A percentile compares a stretch with the other conserved stretches of the same genome.
phyloP scores from a whole-genome alignment of 2,113 vertebrate genomes.

The Butorides virescens region DNA sequence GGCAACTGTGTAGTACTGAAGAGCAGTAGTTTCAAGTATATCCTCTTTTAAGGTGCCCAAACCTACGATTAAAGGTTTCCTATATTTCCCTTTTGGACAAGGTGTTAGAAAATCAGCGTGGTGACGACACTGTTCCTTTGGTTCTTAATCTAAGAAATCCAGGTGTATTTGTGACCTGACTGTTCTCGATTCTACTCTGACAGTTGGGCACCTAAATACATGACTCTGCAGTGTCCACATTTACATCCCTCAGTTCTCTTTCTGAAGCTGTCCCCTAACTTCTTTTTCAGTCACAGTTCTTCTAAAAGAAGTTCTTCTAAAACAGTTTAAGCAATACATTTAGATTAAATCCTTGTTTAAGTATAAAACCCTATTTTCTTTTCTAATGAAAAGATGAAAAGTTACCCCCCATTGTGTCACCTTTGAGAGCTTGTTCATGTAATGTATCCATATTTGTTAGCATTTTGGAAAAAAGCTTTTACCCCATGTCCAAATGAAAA shows the following conservation, averaged over 20 bases:
- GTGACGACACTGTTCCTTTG: neutral
- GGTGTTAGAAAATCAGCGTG: neutral
- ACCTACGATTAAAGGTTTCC: neutral
- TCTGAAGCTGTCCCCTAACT: neutral
- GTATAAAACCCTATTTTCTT: neutral
- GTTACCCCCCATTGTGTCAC: neutral
- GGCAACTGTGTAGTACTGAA: neutral
- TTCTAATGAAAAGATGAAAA: neutral
- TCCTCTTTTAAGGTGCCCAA: neutral
- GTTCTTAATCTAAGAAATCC: neutral
- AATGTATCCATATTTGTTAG: neutral
- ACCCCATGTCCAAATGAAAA: neutral
- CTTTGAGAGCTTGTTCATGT: neutral
- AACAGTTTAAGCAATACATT: neutral
- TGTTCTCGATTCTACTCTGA: neutral
- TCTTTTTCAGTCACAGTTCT: neutral
- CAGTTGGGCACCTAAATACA: neutral
- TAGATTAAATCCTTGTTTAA: neutral
- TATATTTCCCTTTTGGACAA: neutral
- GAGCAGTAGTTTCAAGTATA: neutral
- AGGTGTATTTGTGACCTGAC: neutral
- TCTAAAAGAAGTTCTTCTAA: neutral
- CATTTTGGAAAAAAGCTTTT: neutral
- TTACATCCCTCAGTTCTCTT: neutral
- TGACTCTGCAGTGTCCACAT: neutral